Base-by-base conservation (phyloP, 2,888 invertebrate genomes). In the Bombylius major region DNA sequence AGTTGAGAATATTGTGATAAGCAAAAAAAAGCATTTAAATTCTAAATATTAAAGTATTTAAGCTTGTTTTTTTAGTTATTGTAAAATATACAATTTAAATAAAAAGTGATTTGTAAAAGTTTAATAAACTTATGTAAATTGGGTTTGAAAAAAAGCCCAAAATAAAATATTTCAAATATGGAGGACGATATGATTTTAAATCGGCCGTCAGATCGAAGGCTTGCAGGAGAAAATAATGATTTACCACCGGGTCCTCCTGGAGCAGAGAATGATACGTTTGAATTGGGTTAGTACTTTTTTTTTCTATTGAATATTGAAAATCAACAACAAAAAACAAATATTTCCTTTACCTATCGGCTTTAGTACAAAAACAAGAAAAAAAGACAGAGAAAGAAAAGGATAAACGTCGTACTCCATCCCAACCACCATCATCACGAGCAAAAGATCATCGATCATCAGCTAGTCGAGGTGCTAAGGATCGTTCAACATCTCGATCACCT, bases 201-300 rank as follows among this genome's bases (percentile, higher is more conserved):
- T 58, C 70, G 68, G 56, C 65, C 66, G 7, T 53, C 63, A 5
- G 72, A 70, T 51, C 65, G 69, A 11, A 69, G 70, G 4, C 59
- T 71, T 48, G 57, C 59, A 36, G 68, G 65, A 4, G 67, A 63
- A 14, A 62, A 64, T 9, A 65, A 63, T 57, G 62, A 67, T 31
- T 57, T 70, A 55, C 68, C 66, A 7, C 64, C 66, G 7, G 71
- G 71, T 5, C 71, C 72, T 14, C 72, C 73, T 54, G 72, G 72
- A 42, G 69, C 67, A 7, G 73, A 72, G 57, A 64, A 60, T 51
- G 67, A 67, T 60, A 55, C 61, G 3, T 62, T 49, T 11, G 66
- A 65, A 12, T 62, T 61, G 56, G 64, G 67, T 65, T 59, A 56
- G 61, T 60, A 23, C 11, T 11, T 14, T 45, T 12, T 14, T 47